Base-by-base conservation (phyloP, 2,888 invertebrate species). In the Calliopum simillimum region DNA sequence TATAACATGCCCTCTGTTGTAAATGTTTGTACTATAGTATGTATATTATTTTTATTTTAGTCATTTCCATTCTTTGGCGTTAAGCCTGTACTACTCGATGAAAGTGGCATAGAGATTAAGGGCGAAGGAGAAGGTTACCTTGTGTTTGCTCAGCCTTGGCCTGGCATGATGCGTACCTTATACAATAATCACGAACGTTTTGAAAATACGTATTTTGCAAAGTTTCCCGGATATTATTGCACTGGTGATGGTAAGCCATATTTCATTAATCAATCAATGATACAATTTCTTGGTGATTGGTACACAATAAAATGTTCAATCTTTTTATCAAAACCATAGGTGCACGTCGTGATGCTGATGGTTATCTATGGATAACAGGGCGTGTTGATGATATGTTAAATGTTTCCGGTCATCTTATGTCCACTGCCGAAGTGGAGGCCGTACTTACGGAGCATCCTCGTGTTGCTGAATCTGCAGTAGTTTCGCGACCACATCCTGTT, bases 301-400 rank as follows among this genome's bases (percentile, higher is more conserved):
- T n/a, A n/a, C n/a, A n/a, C n/a, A 62, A 4, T n/a, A 41, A 14
- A 55, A 53, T 14, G 5, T 53, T 58, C 16, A 66, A 33, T n/a
- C 14, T 46, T 19, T 13, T n/a, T 67, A 19, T 58, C 16, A 25
- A 23, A n/a, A 16, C 78, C 82, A 23, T 82, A 97, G 97, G 97
- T 69, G 97, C 96, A 0, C 90, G 90, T 76, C 89, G 97, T 71
- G 99, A 99, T 85, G 90, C 92, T 23, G 98, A 99, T 84, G 98
- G 98, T 0, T 97, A 97, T 85, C 87, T 97, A 69, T 98, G 97
- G 97, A 93, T 99, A 71, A 98, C 98, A 0, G 98, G 98, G 0
- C 92, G 98, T 71, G 95, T 98, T 49, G 99, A 99, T 85, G 99
- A 99, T 85, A 98, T 99, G 96, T 88, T 99, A 76, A 99, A 99